A percentile compares a stretch with the other conserved stretches of the same genome.
Conservation (phyloP, 2,113 vertebrate genomes). For the Corapipo altera region DNA sequence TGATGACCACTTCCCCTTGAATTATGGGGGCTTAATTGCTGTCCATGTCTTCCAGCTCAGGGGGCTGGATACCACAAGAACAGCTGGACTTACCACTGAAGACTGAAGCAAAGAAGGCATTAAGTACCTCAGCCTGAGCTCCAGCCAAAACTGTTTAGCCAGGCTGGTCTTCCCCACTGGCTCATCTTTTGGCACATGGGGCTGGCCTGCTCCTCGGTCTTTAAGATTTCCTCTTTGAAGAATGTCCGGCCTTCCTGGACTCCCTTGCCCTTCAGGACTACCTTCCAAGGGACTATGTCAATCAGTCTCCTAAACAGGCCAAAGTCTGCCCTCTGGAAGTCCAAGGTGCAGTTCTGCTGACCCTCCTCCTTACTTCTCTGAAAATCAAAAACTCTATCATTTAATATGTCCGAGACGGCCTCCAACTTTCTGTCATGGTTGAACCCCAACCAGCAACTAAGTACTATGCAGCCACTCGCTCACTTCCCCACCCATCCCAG, state of each 20-base stretch:
- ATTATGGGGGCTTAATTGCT: not conserved
- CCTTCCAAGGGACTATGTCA: not conserved
- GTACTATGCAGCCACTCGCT: not conserved
- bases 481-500: too few relatives aligned
- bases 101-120: not conserved
- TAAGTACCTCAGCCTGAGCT: not conserved
- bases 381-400: not conserved
- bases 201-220: not conserved
- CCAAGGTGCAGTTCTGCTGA: not conserved
- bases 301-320: not conserved
- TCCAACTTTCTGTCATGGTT: not conserved
- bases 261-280: not conserved
- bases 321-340: not conserved
- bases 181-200: not conserved
- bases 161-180: not conserved
- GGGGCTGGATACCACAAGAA: not conserved
- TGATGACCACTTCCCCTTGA: not conserved
- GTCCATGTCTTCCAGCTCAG: not conserved
- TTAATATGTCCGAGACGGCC: not conserved
- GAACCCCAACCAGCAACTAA: not conserved
- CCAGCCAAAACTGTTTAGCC: not conserved
- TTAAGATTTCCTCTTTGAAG: not conserved
- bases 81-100: not conserved
- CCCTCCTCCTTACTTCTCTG: not conserved
- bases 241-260: not conserved